These are phyloP conservation scores for Ectropis crepuscularia DNA, from an alignment of 2,888 invertebrate species.

Conservation along the genomic window DNA sequence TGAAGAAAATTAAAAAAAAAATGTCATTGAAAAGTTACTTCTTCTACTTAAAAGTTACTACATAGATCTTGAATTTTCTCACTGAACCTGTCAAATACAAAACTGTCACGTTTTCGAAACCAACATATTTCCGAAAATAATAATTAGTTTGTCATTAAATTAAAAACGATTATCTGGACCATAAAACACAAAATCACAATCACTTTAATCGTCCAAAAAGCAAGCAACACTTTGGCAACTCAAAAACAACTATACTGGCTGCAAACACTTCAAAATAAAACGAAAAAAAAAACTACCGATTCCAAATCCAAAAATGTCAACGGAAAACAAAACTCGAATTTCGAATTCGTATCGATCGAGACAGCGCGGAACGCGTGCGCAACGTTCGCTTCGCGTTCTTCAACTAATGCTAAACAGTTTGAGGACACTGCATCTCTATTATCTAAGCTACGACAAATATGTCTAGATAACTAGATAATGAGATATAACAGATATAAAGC, in stretches of 20 bases:
- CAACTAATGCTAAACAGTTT: conserved; percentile 57
- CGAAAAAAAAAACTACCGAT: conserved; percentile 33
- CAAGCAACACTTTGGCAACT: background rate
- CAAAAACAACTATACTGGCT: conserved; percentile 8
- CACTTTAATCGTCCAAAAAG: conserved; percentile 1
- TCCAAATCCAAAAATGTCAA: conserved; percentile 23
- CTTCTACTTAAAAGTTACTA: background rate
- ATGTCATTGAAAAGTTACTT: no score
- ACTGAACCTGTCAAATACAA: background rate
- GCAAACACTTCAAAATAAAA: conserved; percentile 21
- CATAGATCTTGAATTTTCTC: background rate
- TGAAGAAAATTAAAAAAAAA: no score
- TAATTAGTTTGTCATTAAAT: background rate
- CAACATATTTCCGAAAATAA: background rate
- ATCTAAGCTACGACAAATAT: conserved; percentile 50
- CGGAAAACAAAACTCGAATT: conserved; percentile 33
- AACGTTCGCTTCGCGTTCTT: conserved; percentile 70
- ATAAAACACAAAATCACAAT: conserved; percentile 36
- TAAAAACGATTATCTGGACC: conserved; percentile 26
- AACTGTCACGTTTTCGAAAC: background rate
- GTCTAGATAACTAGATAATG: conserved; percentile 51
- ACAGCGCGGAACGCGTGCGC: conserved; percentile 71
- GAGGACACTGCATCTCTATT: conserved; percentile 49
- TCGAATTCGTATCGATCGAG: conserved; percentile 34
- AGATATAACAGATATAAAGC: conserved; percentile 21